Evolutionary conservation across 2,888 invertebrate genomes (phyloP), one percentile per base, ranked within the genome.

Genomic region (Drosophila hamatofila): DNA sequence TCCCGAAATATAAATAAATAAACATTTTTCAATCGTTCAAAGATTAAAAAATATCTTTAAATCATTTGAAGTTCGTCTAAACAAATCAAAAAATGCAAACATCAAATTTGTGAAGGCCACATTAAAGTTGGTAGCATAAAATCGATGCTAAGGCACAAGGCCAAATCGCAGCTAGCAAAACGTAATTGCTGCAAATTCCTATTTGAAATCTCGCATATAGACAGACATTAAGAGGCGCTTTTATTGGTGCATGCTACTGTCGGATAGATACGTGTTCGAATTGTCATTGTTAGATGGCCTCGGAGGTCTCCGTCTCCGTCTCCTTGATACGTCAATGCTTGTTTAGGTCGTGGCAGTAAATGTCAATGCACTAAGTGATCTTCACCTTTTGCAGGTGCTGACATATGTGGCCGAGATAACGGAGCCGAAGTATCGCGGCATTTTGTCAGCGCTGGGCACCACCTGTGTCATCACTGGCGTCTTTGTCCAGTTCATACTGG

Each of bases 341-440:
- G 41, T 39, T 55, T 49, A 1, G 21, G 35, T 27, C n/a, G 16
- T 25, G 23, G 30, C 18, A 23, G 46, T 35, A 44, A 56, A 69
- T 49, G 48, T 37, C 33, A 60, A 55, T 44, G 42, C 35, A 12
- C 25, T 59, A 55, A 46, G 18, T 44, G 60, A 64, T 62, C 57
- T 42, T 49, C 27, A 59, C 39, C 46, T 58, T 61, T 72, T 70
- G 23, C 86, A 96, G 96, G 96, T 96, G 35, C 92, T 97, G 81
- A 97, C 97, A 0, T 97, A 97, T 91, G 96, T 97, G 16, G 96
- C 97, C 7, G 97, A 97, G 93, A 95, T 97, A 56, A 96, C 96
- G 1, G 96, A 97, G 91, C 97, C 97, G 0, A 95, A 96, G 86
- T 94, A 97, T 41, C 94, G 97, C 35, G 97, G 97, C 2, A 92